Conservation (phyloP, 2,113 vertebrate species). For the Nycticryphes semicollaris region DNA sequence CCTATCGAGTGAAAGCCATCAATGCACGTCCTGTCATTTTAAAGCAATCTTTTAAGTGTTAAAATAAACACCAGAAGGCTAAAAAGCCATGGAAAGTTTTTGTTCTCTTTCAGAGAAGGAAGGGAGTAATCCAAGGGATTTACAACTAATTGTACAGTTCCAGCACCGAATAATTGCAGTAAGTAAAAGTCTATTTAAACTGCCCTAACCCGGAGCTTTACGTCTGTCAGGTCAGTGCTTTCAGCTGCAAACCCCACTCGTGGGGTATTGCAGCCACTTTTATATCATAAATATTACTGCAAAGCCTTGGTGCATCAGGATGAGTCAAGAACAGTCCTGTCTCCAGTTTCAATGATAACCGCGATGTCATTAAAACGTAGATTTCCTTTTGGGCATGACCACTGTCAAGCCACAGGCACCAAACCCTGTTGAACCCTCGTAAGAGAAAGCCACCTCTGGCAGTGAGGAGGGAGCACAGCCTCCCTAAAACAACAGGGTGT, state of each 20-base stretch:
- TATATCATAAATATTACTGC: background rate
- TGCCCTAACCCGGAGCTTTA: background rate
- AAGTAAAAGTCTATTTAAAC: conserved; percentile 4
- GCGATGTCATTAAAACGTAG: background rate
- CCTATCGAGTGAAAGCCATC: background rate
- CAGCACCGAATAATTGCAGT: background rate
- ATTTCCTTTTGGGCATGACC: background rate
- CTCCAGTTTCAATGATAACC: background rate
- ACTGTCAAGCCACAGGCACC: background rate
- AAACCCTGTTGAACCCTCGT: background rate
- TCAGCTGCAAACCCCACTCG: background rate
- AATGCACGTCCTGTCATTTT: background rate
- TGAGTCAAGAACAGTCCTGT: background rate
- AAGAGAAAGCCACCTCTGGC: background rate
- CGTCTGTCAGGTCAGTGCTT: background rate
- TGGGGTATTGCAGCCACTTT: background rate
- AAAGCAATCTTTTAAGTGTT: background rate
- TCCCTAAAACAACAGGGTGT: background rate
- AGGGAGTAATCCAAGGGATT: background rate
- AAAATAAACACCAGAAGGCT: background rate
- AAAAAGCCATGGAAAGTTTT: background rate
- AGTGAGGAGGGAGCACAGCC: background rate
- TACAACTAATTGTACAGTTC: conserved; percentile 14
- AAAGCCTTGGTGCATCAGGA: background rate
- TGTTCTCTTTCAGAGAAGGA: background rate